Conservation (phyloP, 2,888 invertebrate species). For the Drosophila trichaetosa region DNA sequence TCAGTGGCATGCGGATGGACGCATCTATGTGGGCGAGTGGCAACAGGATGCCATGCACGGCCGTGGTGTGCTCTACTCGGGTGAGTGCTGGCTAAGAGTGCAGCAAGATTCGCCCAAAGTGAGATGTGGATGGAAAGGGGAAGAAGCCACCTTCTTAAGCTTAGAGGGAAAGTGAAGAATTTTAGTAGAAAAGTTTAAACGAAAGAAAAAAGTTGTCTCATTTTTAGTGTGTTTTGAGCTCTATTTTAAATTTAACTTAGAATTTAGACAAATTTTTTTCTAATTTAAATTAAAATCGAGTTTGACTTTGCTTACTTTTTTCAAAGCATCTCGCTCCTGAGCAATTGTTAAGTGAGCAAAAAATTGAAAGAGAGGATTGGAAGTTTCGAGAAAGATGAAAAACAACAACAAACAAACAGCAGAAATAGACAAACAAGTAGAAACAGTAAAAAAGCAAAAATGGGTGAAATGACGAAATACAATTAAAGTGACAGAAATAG, state of each 20-base stretch:
- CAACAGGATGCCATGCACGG: conserved; percentile 79
- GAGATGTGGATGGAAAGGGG: neutral
- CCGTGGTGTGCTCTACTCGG: conserved; percentile 76
- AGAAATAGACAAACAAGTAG: no score
- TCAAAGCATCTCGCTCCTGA: no score
- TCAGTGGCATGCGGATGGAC: conserved; percentile 81
- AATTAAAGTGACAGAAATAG: no score
- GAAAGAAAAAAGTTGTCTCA: neutral
- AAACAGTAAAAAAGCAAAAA: no score
- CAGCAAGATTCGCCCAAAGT: neutral
- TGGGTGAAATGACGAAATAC: no score
- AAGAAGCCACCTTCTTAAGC: neutral
- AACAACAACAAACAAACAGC: no score
- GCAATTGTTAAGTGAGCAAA: no score
- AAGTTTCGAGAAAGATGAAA: neutral
- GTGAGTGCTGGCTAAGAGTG: conserved; percentile 47
- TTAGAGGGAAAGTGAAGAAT: neutral
- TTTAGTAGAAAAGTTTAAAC: neutral
- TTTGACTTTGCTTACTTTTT: neutral
- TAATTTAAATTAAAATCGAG: neutral
- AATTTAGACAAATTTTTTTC: no score
- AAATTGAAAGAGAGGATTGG: neutral
- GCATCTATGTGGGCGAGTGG: conserved; percentile 84
- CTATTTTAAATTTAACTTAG: no score
- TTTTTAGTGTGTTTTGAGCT: neutral